These are phyloP conservation scores for Acronicta psi DNA, from an alignment of 2,888 invertebrate genomes.

Conservation along the genomic window DNA sequence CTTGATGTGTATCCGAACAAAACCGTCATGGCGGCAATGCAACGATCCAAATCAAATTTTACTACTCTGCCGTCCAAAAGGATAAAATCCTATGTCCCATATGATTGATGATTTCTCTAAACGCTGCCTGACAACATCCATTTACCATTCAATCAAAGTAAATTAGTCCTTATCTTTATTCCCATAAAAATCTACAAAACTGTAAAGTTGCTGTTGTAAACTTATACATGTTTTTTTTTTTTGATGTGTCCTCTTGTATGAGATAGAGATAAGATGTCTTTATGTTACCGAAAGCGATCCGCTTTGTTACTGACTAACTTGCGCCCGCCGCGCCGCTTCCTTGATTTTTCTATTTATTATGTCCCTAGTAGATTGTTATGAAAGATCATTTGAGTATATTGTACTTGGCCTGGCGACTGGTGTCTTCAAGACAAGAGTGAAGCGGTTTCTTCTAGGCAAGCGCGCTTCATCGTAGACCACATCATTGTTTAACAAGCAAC, in stretches of 20 bases:
- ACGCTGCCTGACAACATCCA: conserved; percentile 25
- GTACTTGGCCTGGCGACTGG: too few species aligned
- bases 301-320: conserved; percentile 40
- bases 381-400: not conserved
- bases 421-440: too few species aligned
- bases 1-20: too few species aligned
- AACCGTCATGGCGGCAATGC: conserved; percentile 39
- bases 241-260: conserved; percentile 65
- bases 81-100: conserved; percentile 60
- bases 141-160: conserved; percentile 13
- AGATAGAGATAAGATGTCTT: conserved; percentile 62
- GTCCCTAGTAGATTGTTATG: conserved; percentile 2
- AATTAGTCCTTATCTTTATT: conserved; percentile 12
- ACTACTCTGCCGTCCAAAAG: conserved; percentile 47
- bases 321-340: conserved; percentile 6
- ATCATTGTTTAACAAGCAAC: too few species aligned
- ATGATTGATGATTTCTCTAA: conserved; percentile 69
- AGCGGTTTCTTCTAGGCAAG: too few species aligned
- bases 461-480: too few species aligned
- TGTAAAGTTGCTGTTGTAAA: conserved; percentile 26
- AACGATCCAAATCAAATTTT: conserved; percentile 51
- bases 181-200: conserved; percentile 6
- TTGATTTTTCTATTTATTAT: conserved; percentile 8
- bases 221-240: conserved; percentile 56
- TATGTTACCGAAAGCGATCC: conserved; percentile 34